Base-by-base conservation (phyloP, 2,797 vertebrate genomes). In the Paguma larvata region DNA sequence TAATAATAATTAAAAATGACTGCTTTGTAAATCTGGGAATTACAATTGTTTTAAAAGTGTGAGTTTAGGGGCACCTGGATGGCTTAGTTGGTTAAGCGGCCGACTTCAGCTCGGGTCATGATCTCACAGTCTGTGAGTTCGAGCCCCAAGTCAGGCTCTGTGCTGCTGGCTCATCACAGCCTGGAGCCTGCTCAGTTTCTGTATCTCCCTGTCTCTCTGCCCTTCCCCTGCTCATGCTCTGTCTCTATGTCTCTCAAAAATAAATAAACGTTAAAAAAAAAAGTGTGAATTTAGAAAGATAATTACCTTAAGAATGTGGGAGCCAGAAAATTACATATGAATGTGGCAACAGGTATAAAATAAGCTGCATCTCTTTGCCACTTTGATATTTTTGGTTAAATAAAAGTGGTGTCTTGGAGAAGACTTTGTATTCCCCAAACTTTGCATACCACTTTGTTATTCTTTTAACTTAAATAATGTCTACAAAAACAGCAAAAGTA, bases 41-140 rank as follows among this genome's bases (percentile, higher is more conserved):
- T 96, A 89, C 1, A 78, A 30, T 95, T 97, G 18, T 89, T 95
- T 91, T 38, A 48, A 84, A 92, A 94, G 80, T 87, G 44, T 65
- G 25, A 77, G 67, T 94, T 97, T 97, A 96, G 56, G 48, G 48
- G 11, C 13, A 14, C 48, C 48, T 51, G 48, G 48, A 14, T 51
- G 48, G 48, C 48, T 51, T 12, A 51, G 48, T 51, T 13, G 48
- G 48, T 51, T 51, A 14, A 51, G 48, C 48, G 14, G 13, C 48
- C 13, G 11, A 51, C 48, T 51, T 51, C 11, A 13, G 48, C 48
- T 51, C 48, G 4, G 48, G 48, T 51, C 48, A 51, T 51, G 48
- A 51, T 51, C 48, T 51, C 48, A 48, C 48, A 14, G 48, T 51
- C 48, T 51, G 13, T 51, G 48, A 51, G 48, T 51, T 51, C 11